A percentile compares a stretch with the other conserved stretches of the same genome.
These are phyloP conservation scores for Clarias batrachus DNA, from an alignment of 2,113 vertebrate species.

Conservation along the genomic window DNA sequence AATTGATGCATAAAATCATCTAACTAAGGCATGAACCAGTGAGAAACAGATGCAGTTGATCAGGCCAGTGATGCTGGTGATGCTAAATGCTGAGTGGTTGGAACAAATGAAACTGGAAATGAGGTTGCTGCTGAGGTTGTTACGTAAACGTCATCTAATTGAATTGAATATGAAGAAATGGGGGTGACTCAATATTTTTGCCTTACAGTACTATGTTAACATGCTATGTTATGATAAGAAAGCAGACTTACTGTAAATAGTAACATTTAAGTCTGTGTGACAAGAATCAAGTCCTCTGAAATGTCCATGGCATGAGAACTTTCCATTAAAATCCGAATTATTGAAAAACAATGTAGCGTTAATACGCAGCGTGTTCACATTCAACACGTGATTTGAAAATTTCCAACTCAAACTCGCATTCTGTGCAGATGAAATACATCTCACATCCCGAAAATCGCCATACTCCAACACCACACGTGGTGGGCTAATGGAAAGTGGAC, in stretches of 20 bases:
- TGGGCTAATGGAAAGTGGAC: conserved; percentile 18
- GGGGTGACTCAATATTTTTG: too few relatives aligned
- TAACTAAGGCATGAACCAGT: too few relatives aligned
- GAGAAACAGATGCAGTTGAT: too few relatives aligned
- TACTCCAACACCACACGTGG: conserved; percentile 14
- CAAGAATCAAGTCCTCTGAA: background rate
- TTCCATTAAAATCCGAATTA: background rate
- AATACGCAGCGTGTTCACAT: conserved; percentile 15
- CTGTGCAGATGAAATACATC: background rate
- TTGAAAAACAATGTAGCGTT: background rate
- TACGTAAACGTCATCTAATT: too few relatives aligned
- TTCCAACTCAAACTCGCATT: background rate
- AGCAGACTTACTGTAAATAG: conserved; percentile 48
- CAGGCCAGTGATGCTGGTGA: too few relatives aligned
- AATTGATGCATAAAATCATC: too few relatives aligned
- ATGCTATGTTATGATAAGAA: background rate
- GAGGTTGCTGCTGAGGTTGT: too few relatives aligned
- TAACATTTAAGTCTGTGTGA: conserved; percentile 27
- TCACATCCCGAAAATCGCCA: background rate
- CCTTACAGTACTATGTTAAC: too few relatives aligned
- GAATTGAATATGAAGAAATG: too few relatives aligned
- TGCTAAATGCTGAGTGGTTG: too few relatives aligned
- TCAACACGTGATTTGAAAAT: background rate
- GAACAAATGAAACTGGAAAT: too few relatives aligned
- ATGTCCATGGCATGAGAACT: background rate